Percentiles rank a stretch among this genome's conserved stretches.
These are phyloP conservation scores for Agrypnia vestita DNA, from an alignment of 1,140 invertebrate genomes.

Conservation along the genomic window DNA sequence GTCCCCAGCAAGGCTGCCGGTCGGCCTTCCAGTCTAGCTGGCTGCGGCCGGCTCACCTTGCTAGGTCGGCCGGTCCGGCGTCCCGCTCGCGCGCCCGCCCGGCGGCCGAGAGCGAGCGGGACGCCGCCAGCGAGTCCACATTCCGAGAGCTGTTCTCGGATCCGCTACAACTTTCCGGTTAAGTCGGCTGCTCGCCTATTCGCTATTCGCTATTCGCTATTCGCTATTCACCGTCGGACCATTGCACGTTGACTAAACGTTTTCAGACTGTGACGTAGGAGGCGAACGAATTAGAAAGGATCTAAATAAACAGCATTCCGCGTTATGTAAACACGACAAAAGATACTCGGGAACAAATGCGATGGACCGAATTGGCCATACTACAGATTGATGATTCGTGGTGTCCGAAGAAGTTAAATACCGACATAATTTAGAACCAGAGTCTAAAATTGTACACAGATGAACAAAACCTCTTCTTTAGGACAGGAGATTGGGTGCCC, in stretches of 20 bases:
- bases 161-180: conserved; percentile 41
- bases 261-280: conserved; percentile 2
- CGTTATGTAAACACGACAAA: conserved; percentile 3
- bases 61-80: conserved; percentile 36
- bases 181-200: conserved; percentile 1
- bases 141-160: conserved; percentile 33
- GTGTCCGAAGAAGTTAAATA: too few species aligned
- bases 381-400: too few species aligned
- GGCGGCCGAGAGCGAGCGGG: not conserved
- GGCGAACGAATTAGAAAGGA: conserved; percentile 16
- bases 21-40: conserved; percentile 32
- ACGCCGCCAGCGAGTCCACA: conserved; percentile 5
- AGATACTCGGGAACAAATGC: too few species aligned
- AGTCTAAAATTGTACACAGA: too few species aligned
- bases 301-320: not conserved
- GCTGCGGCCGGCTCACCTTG: conserved; percentile 36
- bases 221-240: not conserved
- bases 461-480: too few species aligned
- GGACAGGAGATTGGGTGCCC: too few species aligned
- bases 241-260: not conserved
- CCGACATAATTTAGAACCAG: too few species aligned
- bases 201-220: too few species aligned
- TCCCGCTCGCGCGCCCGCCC: not conserved
- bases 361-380: too few species aligned
- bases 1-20: conserved; percentile 33